Conservation (phyloP, 2,797 vertebrate genomes). For the Argya squamiceps region DNA sequence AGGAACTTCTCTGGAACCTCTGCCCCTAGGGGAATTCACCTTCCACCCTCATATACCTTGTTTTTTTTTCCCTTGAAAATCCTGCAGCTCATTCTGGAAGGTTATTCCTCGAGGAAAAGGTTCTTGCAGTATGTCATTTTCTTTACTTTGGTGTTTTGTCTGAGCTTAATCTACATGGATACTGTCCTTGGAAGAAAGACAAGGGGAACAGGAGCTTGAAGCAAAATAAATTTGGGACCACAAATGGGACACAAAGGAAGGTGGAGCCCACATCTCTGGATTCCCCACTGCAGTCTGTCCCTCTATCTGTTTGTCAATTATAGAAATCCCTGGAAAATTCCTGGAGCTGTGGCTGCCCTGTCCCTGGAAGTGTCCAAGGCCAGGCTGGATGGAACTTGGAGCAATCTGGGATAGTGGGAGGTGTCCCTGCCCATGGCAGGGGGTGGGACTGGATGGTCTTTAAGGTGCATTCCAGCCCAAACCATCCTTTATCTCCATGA, state of each 20-base stretch:
- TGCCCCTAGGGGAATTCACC: accelerated
- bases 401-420: not conserved
- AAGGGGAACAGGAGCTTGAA: not conserved
- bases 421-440: not conserved
- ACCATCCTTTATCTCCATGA: not conserved
- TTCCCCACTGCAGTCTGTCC: not conserved
- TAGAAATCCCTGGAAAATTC: not conserved
- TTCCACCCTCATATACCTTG: accelerated
- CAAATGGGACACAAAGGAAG: not conserved
- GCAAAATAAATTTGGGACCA: not conserved
- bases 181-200: accelerated
- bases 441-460: accelerated
- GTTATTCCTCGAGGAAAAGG: accelerated
- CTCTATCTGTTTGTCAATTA: not conserved
- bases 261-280: not conserved
- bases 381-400: not conserved
- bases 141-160: not conserved
- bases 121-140: not conserved
- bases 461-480: not conserved
- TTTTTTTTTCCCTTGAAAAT: not conserved
- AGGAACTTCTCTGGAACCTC: not conserved
- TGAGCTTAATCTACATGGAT: not conserved
- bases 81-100: not conserved
- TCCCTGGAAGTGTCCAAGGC: not conserved
- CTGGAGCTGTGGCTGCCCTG: not conserved